A percentile compares a stretch with the other conserved stretches of the same genome.
Evolutionary conservation across 2,797 vertebrate species (phyloP).

Genomic region (Rhabdomys pumilio): DNA sequence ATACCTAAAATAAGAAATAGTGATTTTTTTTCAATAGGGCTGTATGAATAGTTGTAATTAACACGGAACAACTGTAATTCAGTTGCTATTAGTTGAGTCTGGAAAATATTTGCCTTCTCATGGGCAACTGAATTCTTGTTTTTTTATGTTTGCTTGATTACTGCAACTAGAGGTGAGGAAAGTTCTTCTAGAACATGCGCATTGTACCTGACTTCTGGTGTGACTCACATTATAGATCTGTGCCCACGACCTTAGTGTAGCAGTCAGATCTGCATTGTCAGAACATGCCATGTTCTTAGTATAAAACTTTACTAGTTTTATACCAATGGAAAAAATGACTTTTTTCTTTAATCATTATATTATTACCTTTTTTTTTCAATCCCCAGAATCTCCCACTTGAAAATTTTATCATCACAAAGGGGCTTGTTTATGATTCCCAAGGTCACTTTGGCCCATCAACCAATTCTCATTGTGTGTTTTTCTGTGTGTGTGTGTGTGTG

Average conservation of each 20-base stretch:
- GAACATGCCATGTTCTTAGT: neutral
- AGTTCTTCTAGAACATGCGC: neutral
- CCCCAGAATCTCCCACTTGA: neutral
- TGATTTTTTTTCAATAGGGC: neutral
- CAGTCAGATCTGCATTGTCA: neutral
- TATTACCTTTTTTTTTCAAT: neutral
- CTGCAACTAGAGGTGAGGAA: neutral
- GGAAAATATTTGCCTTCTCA: neutral
- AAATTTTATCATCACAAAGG: neutral
- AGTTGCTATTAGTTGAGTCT: neutral
- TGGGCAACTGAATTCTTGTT: neutral
- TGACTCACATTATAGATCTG: neutral
- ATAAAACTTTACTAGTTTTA: neutral
- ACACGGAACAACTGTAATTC: conserved; percentile 39
- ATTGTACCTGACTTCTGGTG: neutral
- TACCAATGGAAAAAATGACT: neutral
- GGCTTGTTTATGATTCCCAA: neutral
- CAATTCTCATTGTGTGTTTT: neutral
- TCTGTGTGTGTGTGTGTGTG: too few relatives aligned
- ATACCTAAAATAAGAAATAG: conserved; percentile 62
- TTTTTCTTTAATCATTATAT: neutral
- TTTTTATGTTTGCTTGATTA: neutral
- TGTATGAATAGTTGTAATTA: conserved; percentile 60
- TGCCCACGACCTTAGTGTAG: accelerated
- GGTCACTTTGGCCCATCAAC: neutral